Conservation (phyloP, 1,140 invertebrate genomes). For the Drosophila kurseongensis region DNA sequence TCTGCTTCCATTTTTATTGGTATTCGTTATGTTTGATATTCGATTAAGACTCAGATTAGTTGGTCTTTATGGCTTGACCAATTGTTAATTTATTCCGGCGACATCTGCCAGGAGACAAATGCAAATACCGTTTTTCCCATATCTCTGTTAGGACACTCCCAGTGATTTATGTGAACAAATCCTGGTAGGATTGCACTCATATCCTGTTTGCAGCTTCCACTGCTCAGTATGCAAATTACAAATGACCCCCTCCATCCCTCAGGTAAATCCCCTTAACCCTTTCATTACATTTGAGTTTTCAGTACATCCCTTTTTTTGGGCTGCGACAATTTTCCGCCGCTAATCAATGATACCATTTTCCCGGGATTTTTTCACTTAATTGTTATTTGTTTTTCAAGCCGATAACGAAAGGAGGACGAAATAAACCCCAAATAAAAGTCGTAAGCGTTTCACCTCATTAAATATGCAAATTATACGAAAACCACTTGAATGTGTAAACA, state of each 20-base stretch:
- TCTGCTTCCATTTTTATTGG: background rate
- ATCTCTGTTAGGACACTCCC: conserved; percentile 2
- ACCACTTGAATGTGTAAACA: conserved; percentile 81
- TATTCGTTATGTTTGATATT: conserved; percentile 7
- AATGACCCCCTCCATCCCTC: conserved; percentile 41
- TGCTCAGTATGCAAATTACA: conserved; percentile 70
- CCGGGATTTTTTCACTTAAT: conserved; percentile 73
- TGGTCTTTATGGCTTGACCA: conserved; percentile 46
- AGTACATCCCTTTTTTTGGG: conserved; percentile 31
- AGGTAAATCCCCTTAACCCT: conserved; percentile 55
- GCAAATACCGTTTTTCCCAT: conserved; percentile 40
- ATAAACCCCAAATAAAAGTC: conserved; percentile 34
- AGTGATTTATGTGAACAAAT: conserved; percentile 62
- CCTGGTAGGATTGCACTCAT: conserved; percentile 16
- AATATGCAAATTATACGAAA: conserved; percentile 75
- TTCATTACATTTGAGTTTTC: conserved; percentile 21
- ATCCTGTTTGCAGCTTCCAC: conserved; percentile 48
- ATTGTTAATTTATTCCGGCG: conserved; percentile 51
- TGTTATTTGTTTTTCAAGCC: conserved; percentile 75
- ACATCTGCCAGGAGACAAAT: conserved; percentile 48
- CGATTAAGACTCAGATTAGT: conserved; percentile 42
- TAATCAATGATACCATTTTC: conserved; percentile 69
- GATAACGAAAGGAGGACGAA: conserved; percentile 58
- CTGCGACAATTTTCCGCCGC: conserved; percentile 47
- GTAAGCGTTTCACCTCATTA: conserved; percentile 61